phyloP scores from a whole-genome alignment of 2,888 invertebrate genomes.

The Athripsodes cinereus region DNA sequence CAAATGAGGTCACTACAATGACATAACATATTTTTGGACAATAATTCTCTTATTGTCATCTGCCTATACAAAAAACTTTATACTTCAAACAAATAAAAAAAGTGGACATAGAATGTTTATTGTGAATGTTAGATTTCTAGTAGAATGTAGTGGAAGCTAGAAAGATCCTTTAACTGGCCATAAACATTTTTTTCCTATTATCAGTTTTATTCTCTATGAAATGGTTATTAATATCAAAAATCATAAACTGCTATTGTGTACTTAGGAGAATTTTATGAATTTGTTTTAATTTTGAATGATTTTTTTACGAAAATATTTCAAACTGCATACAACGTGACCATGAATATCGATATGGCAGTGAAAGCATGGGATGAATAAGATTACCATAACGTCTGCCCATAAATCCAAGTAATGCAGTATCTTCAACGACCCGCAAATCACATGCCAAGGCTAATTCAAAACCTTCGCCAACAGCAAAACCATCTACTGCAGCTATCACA shows the following conservation, averaged over 20 bases:
- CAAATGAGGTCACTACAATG: slow-evolving; percentile 3
- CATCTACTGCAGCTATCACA: slow-evolving; percentile 82
- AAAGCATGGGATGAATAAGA: no score
- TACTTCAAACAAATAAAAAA: no score
- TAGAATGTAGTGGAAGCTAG: no score
- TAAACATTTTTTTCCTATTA: not conserved
- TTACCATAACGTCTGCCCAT: slow-evolving; percentile 80
- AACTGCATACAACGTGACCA: no score
- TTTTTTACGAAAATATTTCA: no score
- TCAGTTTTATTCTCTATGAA: not conserved
- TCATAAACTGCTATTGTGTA: not conserved
- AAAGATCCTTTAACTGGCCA: no score
- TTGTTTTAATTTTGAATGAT: not conserved
- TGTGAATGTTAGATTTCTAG: no score
- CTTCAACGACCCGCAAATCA: slow-evolving; percentile 84
- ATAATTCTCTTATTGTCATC: no score
- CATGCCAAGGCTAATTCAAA: slow-evolving; percentile 88
- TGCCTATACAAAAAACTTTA: no score
- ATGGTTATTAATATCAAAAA: not conserved
- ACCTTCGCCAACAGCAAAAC: slow-evolving; percentile 87
- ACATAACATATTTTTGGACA: no score
- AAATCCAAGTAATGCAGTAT: slow-evolving; percentile 80
- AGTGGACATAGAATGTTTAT: no score
- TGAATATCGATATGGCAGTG: no score
- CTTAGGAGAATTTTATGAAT: not conserved